Evolutionary conservation across 1,140 invertebrate species (phyloP).

Genomic region (Euwallacea fornicatus): DNA sequence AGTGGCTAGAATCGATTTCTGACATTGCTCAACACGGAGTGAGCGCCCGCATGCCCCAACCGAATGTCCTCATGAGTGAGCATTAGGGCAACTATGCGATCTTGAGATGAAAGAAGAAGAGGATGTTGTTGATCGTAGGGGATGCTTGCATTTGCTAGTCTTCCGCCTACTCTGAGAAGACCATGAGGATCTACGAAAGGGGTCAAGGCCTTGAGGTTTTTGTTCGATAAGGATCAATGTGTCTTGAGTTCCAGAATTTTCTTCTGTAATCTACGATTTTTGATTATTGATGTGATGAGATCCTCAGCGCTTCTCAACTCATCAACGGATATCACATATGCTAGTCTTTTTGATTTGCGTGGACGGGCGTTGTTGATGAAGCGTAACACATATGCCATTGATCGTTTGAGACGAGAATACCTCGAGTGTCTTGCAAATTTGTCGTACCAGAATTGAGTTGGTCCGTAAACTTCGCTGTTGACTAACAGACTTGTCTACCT

Average conservation of each 20-base stretch:
- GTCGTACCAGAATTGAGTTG: too few species aligned
- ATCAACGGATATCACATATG: too few species aligned
- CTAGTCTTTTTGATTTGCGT: too few species aligned
- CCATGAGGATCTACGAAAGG: too few species aligned
- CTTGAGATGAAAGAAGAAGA: too few species aligned
- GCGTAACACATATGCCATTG: conserved; percentile 6
- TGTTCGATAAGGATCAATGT: conserved; percentile 18
- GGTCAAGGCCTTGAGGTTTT: too few species aligned
- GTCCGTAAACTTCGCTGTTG: background rate
- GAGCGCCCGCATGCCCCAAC: conserved; percentile 12
- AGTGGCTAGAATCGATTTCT: conserved; percentile 23
- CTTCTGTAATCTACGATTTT: conserved; percentile 33
- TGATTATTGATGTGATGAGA: conserved; percentile 9
- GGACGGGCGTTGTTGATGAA: too few species aligned
- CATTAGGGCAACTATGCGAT: too few species aligned
- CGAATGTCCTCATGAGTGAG: conserved; percentile 8
- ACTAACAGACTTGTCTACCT: background rate
- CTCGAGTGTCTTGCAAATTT: background rate
- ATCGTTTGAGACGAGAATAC: background rate
- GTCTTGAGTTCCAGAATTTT: too few species aligned
- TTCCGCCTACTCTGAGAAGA: conserved; percentile 7
- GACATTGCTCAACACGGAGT: conserved; percentile 5
- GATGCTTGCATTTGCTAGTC: too few species aligned
- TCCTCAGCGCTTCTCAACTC: too few species aligned
- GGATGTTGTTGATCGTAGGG: too few species aligned